Evolutionary conservation across 2,797 vertebrate genomes (phyloP).

Genomic region (Tenualosa thibaudeaui): DNA sequence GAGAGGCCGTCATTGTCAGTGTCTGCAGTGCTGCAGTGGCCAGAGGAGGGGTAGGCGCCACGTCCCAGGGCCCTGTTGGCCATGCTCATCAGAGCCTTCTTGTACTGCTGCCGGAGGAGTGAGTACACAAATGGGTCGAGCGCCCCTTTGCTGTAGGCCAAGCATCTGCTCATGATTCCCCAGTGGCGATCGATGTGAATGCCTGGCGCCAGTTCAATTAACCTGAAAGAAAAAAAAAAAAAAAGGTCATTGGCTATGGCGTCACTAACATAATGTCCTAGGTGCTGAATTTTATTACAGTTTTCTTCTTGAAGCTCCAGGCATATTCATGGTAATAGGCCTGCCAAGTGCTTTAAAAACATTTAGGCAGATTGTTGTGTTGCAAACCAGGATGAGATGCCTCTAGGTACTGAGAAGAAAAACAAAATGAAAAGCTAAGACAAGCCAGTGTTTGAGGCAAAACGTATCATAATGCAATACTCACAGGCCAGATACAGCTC

Average conservation of each 20-base stretch:
- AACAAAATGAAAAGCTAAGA: background rate
- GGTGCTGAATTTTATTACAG: background rate
- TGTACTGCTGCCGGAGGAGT: constrained; percentile 78
- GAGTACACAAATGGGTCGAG: constrained; percentile 80
- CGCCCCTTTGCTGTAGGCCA: constrained; percentile 79
- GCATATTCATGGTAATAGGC: background rate
- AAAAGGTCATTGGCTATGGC: background rate
- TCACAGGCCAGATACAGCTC: background rate
- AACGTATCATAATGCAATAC: background rate
- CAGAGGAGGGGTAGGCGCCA: constrained; percentile 67
- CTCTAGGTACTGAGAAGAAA: background rate
- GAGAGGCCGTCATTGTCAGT: constrained; percentile 69
- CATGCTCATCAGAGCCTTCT: constrained; percentile 73
- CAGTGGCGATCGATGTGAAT: constrained; percentile 76
- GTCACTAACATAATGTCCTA: background rate
- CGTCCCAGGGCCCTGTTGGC: constrained; percentile 71
- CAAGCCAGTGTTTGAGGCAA: background rate
- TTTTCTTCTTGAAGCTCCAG: background rate
- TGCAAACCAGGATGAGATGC: background rate
- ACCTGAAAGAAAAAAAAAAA: constrained; percentile 61
- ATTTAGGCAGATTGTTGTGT: background rate
- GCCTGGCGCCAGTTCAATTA: constrained; percentile 75
- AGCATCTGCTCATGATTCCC: constrained; percentile 80
- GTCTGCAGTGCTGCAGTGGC: constrained; percentile 75
- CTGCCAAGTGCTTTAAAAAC: background rate